A percentile compares a stretch with the other conserved stretches of the same genome.
Conservation (phyloP, 2,113 vertebrate genomes). For the Brachyhypopomus gauderio region DNA sequence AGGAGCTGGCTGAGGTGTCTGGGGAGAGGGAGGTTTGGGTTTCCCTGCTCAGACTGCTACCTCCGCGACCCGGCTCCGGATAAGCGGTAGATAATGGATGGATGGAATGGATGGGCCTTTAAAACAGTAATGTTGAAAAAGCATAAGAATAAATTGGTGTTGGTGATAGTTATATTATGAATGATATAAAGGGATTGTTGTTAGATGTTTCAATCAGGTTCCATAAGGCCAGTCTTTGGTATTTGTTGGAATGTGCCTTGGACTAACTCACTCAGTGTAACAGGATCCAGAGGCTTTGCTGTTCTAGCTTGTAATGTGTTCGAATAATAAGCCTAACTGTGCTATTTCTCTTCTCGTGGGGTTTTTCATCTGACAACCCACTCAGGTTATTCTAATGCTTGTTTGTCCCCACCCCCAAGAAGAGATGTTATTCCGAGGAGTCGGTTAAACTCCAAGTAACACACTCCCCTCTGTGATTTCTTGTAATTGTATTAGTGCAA, state of each 20-base stretch:
- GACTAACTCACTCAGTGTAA: not conserved
- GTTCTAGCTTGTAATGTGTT: conserved; percentile 34
- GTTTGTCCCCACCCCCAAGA: not conserved
- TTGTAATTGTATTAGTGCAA: conserved; percentile 35
- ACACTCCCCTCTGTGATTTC: conserved; percentile 24
- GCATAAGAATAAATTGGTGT: not conserved
- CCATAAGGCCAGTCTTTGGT: not conserved
- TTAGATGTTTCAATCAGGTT: not conserved
- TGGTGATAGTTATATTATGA: not conserved
- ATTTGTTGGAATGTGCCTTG: conserved; percentile 15
- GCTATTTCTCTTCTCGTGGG: conserved; percentile 7
- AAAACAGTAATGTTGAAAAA: not conserved
- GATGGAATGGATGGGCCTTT: too few species aligned
- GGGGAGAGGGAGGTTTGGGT: too few species aligned
- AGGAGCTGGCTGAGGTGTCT: too few species aligned
- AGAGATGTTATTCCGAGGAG: conserved; percentile 13
- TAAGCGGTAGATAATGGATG: too few species aligned
- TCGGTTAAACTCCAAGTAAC: conserved; percentile 29
- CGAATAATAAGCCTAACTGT: conserved; percentile 10
- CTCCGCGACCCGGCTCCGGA: too few species aligned
- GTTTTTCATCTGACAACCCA: conserved; percentile 11
- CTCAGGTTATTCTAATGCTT: conserved; percentile 1
- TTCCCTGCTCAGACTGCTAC: too few species aligned
- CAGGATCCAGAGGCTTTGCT: conserved; percentile 16
- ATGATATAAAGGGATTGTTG: not conserved